These are phyloP conservation scores for Galago senegalensis DNA, from an alignment of 2,797 vertebrate genomes.

Conservation along the genomic window DNA sequence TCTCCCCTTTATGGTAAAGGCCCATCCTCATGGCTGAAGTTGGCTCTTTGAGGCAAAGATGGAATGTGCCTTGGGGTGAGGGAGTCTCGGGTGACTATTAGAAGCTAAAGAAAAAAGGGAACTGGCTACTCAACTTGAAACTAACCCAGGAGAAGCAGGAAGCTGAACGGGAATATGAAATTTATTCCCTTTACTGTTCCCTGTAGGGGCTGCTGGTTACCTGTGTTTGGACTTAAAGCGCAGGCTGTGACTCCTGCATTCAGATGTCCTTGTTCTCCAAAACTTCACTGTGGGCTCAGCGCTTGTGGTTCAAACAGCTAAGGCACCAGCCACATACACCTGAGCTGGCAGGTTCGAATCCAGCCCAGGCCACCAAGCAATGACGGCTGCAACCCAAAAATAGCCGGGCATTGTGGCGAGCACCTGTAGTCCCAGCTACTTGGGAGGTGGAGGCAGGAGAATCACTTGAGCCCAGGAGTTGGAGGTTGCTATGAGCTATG, in stretches of 20 bases:
- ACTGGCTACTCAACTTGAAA: background rate
- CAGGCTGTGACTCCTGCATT: constrained; percentile 60
- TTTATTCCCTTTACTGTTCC: background rate
- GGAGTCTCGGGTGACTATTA: background rate
- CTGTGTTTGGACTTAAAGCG: constrained; percentile 3
- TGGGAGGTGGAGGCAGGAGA: no score
- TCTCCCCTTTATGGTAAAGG: constrained; percentile 64
- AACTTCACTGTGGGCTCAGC: no score
- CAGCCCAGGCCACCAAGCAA: no score
- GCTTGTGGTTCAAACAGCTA: no score
- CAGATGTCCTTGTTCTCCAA: background rate
- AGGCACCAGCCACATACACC: no score
- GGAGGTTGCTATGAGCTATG: no score
- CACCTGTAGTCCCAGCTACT: no score
- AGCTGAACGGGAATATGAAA: constrained; percentile 12
- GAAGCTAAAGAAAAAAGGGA: background rate
- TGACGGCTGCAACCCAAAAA: no score
- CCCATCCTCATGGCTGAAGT: background rate
- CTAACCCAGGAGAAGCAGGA: background rate
- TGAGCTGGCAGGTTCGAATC: no score
- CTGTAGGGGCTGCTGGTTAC: background rate
- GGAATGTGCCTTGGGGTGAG: background rate
- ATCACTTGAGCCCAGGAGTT: no score
- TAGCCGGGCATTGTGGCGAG: no score
- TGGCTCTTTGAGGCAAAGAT: background rate